Evolutionary conservation across 1,140 invertebrate species (phyloP), one percentile per base, ranked within the genome.

Genomic region (Zeugodacus cucurbitae): DNA sequence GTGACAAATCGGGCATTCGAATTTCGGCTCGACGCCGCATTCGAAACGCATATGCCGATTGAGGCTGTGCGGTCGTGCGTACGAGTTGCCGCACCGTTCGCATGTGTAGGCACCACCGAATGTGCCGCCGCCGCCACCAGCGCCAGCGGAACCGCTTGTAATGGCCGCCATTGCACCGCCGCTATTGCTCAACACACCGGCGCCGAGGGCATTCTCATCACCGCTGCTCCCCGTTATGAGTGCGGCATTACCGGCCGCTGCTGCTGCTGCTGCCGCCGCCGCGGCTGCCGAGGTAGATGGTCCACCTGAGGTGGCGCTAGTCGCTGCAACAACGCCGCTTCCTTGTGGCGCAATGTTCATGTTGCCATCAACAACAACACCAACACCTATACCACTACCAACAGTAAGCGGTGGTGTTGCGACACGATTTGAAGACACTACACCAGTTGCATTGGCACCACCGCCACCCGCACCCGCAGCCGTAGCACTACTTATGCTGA

Each of bases 41-140:
- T 96, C 96, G 90, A 96, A 96, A 88, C 94, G 94, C 64, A 96
- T 94, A 89, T 96, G 96, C 10, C 96, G 93, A 88, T 95, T 95
- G 5, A 96, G 90, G 87, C 95, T 96, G 74, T 95, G 95, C 14
- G 94, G 94, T n/a, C 95, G 93, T 2, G 94, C 94, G 90, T 96
- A 96, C 7, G 93, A 93, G 82, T 95, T 95, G 17, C 95, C 95
- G 89, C 95, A 95, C 82, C 94, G 94, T 37, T 94, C 93, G 89
- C 95, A 95, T 37, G 92, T 94, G 87, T 93, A 93, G 59, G 93
- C 91, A 14, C 93, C 91, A 7, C 93, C 90, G 62, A 88, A 87
- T 1, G 88, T 88, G 3, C 89, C 48, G 4, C 48, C 91, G 22
- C 89, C 87, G 22, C 67, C 86, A 3, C 89, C 48, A 17, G 14